These are phyloP conservation scores for Eledona agricola DNA, from an alignment of 2,888 invertebrate species.

Conservation along the genomic window DNA sequence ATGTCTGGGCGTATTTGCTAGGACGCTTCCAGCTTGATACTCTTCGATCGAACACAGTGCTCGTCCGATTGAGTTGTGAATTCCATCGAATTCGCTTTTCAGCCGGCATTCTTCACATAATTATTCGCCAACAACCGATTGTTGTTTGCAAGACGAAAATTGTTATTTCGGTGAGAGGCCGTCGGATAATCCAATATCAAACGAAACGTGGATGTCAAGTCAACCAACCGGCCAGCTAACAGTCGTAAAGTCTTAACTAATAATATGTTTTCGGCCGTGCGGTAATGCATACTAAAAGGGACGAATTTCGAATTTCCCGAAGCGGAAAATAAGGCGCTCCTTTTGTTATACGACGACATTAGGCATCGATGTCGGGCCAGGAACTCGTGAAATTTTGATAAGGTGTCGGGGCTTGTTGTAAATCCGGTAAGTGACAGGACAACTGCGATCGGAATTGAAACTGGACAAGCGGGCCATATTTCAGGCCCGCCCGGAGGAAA, in stretches of 20 bases:
- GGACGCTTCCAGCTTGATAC: conserved; percentile 13
- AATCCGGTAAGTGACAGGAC: too few relatives aligned
- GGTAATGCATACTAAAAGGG: neutral
- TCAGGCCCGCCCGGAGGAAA: too few relatives aligned
- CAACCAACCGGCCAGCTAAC: too few relatives aligned
- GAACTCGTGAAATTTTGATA: too few relatives aligned
- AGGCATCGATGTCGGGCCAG: too few relatives aligned
- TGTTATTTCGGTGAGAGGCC: conserved; percentile 2
- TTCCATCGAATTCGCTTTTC: conserved; percentile 13
- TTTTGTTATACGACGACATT: too few relatives aligned
- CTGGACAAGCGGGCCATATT: too few relatives aligned
- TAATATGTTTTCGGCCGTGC: neutral
- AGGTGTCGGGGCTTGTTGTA: too few relatives aligned
- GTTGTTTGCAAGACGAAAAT: conserved; percentile 8
- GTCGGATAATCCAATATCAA: conserved; percentile 10
- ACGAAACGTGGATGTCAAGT: conserved; percentile 15
- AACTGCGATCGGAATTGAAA: too few relatives aligned
- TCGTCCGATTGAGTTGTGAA: conserved; percentile 16
- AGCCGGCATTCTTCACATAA: conserved; percentile 16
- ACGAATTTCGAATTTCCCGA: too few relatives aligned
- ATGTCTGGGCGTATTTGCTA: conserved; percentile 13
- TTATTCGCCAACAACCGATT: conserved; percentile 9
- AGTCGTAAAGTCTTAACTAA: conserved; percentile 11
- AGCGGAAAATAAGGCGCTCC: too few relatives aligned
- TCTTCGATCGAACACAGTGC: conserved; percentile 17